Base-by-base conservation (phyloP, 2,888 invertebrate species). In the Xiphydria camelus region DNA sequence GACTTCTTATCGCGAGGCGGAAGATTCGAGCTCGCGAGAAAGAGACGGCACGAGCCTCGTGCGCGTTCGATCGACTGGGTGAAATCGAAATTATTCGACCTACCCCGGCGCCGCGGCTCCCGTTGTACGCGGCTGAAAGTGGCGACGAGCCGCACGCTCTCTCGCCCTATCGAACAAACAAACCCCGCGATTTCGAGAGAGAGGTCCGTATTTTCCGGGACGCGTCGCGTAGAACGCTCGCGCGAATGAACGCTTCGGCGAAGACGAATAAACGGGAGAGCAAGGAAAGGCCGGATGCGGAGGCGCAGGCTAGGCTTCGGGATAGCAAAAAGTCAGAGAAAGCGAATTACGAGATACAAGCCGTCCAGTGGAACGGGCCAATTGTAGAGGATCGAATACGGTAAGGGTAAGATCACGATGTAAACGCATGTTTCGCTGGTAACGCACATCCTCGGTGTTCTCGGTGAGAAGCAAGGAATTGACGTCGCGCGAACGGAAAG, bases 391-490 rank as follows among this genome's bases (percentile, higher is more conserved):
- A 67, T 36, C 59, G 52, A 25, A 63, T 62, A 39, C 50, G 64
- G 68, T 68, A 58, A 34, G 18, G 10, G 29, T n/a, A 5, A 40
- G 10, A 25, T 17, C 17, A 25, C 4, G 23, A 26, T 48, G 14
- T n/a, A 35, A 17, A 15, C 19, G 19, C 34, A 7, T 17, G 14
- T 40, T 21, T 18, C 21, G 35, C 12, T 26, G 40, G 40, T 29
- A 29, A 29, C 12, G 29, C 9, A n/a, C n/a, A n/a, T n/a, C n/a
- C n/a, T 29, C 15, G 5, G 29, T 29, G 15, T 29, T 29, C 15
- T 14, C 5, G 5, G 29, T 29, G 12, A 14, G 3, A 29, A 71
- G 69, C 17, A 70, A 71, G 47, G 67, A 71, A 51, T 50, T 61
- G 15, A 64, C 57, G 33, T 23, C 43, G 22, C 57, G 53, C 12